Evolutionary conservation across 2,797 vertebrate genomes (phyloP), one percentile per base, ranked within the genome.

Genomic region (Hypotaenidia philippensis): DNA sequence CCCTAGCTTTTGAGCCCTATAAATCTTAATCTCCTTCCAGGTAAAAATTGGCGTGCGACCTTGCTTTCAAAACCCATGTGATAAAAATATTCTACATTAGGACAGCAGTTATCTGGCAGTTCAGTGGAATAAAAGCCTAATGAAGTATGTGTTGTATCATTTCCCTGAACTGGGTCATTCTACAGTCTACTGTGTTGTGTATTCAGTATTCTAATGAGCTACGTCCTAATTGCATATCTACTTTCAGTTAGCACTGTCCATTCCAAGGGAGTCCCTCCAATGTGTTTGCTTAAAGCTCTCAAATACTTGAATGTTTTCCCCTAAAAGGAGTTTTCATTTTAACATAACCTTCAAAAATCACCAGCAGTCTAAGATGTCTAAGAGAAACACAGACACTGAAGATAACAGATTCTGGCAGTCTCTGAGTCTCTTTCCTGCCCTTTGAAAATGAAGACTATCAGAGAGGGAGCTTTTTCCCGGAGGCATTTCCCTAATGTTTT

Each of bases 401-500:
- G 26, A 13, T 7, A 79, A 56, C 14, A 74, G 50, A 90, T 64
- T 68, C n/a, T 71, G 44, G 17, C 68, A 86, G 49, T 34, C 50
- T 16, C 63, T 29, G 60, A 32, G 20, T 60, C 29, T 79, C 32
- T 64, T 78, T n/a, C 52, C 8, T 74, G 38, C 22, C 71, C 40
- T 80, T 90, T 52, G 71, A 80, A 89, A 90, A 82, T 44, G 47
- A 66, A 74, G 65, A 25, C 32, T 76, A 64, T n/a, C 19, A 69
- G 56, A 72, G 47, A 60, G 40, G 13, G 18, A 93, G 14, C 8
- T 78, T 94, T 81, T 64, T 11, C 57, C 63, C 22, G 2, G 4
- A 87, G 34, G 41, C 41, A 36, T 86, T 94, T 90, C 41, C 29
- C 31, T 94, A 69, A 68, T 61, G 23, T 81, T 91, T 94, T 89